Evolutionary conservation across 2,888 invertebrate genomes (phyloP).

Genomic region (Parthenolecanium corni): DNA sequence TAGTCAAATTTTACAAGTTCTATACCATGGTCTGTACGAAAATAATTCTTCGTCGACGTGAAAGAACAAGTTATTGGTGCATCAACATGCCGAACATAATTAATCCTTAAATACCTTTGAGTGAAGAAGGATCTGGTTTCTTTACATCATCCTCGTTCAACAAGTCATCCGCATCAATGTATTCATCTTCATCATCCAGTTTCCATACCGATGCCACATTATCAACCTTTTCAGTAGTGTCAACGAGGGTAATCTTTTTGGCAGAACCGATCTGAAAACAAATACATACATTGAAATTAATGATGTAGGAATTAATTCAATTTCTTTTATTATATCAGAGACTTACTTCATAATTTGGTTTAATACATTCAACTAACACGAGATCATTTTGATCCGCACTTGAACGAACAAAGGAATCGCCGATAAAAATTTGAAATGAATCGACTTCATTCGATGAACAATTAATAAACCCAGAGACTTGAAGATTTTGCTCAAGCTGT

Average conservation of each 20-base stretch:
- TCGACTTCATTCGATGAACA: not conserved
- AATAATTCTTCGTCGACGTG: no score
- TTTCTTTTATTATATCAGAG: slow-evolving; percentile 1
- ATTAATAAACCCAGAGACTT: slow-evolving; percentile 16
- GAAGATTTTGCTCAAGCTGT: slow-evolving; percentile 7
- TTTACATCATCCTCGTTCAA: slow-evolving; percentile 80
- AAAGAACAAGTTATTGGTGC: no score
- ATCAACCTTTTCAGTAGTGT: not conserved
- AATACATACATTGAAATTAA: not conserved
- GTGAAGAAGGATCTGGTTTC: slow-evolving; percentile 70
- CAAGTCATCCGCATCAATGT: slow-evolving; percentile 77
- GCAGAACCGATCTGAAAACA: slow-evolving; percentile 48
- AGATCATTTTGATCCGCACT: not conserved
- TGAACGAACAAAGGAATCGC: not conserved
- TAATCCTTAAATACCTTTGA: no score
- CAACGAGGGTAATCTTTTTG: slow-evolving; percentile 43
- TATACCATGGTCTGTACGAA: no score
- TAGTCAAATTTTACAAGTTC: no score
- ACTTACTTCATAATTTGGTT: slow-evolving; percentile 57
- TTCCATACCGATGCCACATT: slow-evolving; percentile 55
- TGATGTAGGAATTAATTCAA: not conserved
- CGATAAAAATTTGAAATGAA: not conserved
- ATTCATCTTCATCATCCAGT: slow-evolving; percentile 52
- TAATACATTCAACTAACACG: slow-evolving; percentile 43
- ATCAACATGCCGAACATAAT: no score